A percentile compares a stretch with the other conserved stretches of the same genome.
Evolutionary conservation across 2,113 vertebrate species (phyloP).

Genomic region (Toxotes chatareus): DNA sequence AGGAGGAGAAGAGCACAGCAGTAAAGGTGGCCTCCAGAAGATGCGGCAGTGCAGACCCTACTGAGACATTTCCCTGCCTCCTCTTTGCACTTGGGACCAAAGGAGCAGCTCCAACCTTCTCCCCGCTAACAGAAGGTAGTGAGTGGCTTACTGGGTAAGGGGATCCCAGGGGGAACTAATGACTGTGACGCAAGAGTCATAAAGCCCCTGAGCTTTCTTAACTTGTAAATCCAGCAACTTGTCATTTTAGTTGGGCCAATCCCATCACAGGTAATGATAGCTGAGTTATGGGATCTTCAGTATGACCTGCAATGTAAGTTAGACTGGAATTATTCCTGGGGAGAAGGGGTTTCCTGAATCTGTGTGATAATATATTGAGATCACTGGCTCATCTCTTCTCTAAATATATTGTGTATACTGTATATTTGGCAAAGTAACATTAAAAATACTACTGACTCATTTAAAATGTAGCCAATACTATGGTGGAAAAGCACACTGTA

Average conservation of each 20-base stretch:
- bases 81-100: slow-evolving; percentile 65
- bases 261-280: slow-evolving; percentile 58
- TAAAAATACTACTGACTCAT: neutral
- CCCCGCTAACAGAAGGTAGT: slow-evolving; percentile 85
- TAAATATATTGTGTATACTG: neutral
- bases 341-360: neutral
- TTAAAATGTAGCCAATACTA: neutral
- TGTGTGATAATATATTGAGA: neutral
- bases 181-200: slow-evolving; percentile 87
- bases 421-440: neutral
- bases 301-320: slow-evolving; percentile 13
- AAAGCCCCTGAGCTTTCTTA: slow-evolving; percentile 89
- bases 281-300: slow-evolving; percentile 41
- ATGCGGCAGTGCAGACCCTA: slow-evolving; percentile 17
- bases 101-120: slow-evolving; percentile 54
- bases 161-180: slow-evolving; percentile 86
- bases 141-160: slow-evolving; percentile 86
- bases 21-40: slow-evolving; percentile 41
- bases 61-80: slow-evolving; percentile 44
- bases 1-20: slow-evolving; percentile 58
- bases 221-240: slow-evolving; percentile 84
- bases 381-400: neutral
- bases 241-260: slow-evolving; percentile 81
- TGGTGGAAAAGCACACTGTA: neutral
- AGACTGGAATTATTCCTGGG: neutral